These are phyloP conservation scores for Adelges cooleyi DNA, from an alignment of 1,140 invertebrate genomes.

Conservation along the genomic window DNA sequence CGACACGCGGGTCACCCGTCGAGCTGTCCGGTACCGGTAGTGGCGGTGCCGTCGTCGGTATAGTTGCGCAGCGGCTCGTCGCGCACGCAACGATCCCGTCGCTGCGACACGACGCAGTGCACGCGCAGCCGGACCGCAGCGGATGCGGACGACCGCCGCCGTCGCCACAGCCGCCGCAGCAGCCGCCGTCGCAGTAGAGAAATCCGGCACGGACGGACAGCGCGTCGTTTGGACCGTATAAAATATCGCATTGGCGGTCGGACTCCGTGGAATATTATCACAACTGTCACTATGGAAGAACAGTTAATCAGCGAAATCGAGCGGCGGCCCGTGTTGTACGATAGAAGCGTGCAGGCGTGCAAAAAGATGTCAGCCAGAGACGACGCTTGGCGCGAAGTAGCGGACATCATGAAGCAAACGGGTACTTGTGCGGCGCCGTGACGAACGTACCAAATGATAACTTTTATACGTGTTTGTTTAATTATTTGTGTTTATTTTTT, in stretches of 20 bases:
- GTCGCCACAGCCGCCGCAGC: background rate
- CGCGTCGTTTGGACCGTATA: slow-evolving; percentile 18
- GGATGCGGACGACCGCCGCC: slow-evolving; percentile 8
- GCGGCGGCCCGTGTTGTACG: slow-evolving; percentile 17
- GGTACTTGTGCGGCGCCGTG: background rate
- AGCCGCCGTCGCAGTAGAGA: slow-evolving; percentile 2
- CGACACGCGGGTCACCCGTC: background rate
- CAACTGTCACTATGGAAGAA: background rate
- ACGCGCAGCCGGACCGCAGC: slow-evolving; percentile 24
- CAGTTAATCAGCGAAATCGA: slow-evolving; percentile 24
- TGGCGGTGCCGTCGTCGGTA: background rate
- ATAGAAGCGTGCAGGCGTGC: slow-evolving; percentile 25
- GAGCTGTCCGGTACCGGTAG: background rate
- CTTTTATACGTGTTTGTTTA: background rate
- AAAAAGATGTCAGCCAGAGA: slow-evolving; percentile 22
- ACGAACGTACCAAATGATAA: too few relatives aligned
- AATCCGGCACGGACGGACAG: slow-evolving; percentile 1
- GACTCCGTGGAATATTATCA: too few relatives aligned
- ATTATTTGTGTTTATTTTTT: background rate
- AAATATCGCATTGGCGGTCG: too few relatives aligned
- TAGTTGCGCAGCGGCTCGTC: slow-evolving; percentile 12
- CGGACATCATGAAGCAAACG: slow-evolving; percentile 17
- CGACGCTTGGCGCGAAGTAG: slow-evolving; percentile 19
- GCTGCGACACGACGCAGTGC: slow-evolving; percentile 23
- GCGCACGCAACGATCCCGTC: slow-evolving; percentile 13